These are phyloP conservation scores for Notolepis coatsorum DNA, from an alignment of 2,797 vertebrate species.

Conservation along the genomic window DNA sequence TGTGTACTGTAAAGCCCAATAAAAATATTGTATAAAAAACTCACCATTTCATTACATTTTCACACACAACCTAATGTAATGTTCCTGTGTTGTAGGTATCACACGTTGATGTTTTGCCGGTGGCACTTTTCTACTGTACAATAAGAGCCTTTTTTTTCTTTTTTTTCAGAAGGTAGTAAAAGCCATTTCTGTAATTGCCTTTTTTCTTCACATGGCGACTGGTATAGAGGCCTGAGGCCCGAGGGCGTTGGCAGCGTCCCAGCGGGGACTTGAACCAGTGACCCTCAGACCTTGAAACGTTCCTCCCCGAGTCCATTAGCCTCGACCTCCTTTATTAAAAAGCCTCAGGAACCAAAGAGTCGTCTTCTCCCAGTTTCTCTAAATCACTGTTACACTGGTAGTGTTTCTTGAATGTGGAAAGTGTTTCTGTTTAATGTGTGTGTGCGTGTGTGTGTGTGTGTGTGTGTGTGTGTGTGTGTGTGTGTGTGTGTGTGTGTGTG, in stretches of 20 bases:
- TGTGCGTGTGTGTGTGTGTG: neutral
- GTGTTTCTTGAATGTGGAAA: neutral
- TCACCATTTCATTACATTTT: constrained; percentile 3
- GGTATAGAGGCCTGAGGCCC: too few relatives aligned
- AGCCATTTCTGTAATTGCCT: neutral
- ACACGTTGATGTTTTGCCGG: neutral
- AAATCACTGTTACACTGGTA: neutral
- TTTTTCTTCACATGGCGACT: neutral
- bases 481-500: neutral
- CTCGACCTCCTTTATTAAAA: constrained; percentile 16
- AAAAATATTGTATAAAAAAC: too few relatives aligned
- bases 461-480: constrained; percentile 2
- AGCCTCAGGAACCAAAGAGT: constrained; percentile 5
- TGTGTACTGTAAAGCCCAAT: too few relatives aligned
- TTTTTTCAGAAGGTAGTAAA: neutral
- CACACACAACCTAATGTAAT: neutral
- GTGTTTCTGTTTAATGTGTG: neutral
- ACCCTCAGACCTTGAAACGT: constrained; percentile 7
- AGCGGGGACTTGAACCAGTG: constrained; percentile 2
- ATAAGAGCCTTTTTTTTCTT: too few relatives aligned
- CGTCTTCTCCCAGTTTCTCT: neutral
- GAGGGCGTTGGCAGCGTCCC: neutral
- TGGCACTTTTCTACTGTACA: neutral
- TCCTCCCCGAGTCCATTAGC: neutral
- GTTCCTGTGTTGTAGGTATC: neutral